Evolutionary conservation across 1,140 invertebrate species (phyloP), one percentile per base, ranked within the genome.

Genomic region (Drosophila navojoa): DNA sequence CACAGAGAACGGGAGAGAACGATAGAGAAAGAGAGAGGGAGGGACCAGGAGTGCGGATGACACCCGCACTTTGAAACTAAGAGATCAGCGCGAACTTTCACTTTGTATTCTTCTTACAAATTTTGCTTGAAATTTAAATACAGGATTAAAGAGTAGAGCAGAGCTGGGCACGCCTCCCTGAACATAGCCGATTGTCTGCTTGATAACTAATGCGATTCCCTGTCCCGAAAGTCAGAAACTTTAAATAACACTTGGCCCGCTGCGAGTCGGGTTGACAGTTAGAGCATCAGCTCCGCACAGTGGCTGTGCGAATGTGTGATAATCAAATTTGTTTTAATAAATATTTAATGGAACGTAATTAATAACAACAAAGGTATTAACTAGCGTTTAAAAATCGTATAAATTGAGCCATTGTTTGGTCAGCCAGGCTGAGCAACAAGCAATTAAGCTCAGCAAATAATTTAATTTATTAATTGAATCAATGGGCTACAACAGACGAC

Each of bases 391-490:
- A 72, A 71, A 61, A 40, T 53, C 54, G 15, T 32, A 77, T 77
- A 70, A 75, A 82, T 79, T 76, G 62, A 73, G 61, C 71, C 68
- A 71, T 87, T 86, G 78, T 77, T 77, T 75, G 58, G 35, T 11
- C 63, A 53, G 4, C 47, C 63, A 53, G 49, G 40, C 57, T 60
- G 70, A 69, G 81, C 62, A 78, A 74, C 71, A 67, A 75, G 79
- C 82, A 86, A 86, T 86, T 86, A 87, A 86, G 78, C 76, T 73
- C 42, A 50, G 66, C 71, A 87, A 87, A 86, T 87, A 87, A 79
- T 87, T 82, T 54, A 59, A 82, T 79, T 87, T 76, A 89, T 82
- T 82, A 87, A 86, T 87, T 74, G 66, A 71, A 71, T 49, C 32
- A 67, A 62, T 64, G 52, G 40, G 38, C 22, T 5, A 22, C 45